These are phyloP conservation scores for Parambassis ranga DNA, from an alignment of 2,797 vertebrate genomes.

Conservation along the genomic window DNA sequence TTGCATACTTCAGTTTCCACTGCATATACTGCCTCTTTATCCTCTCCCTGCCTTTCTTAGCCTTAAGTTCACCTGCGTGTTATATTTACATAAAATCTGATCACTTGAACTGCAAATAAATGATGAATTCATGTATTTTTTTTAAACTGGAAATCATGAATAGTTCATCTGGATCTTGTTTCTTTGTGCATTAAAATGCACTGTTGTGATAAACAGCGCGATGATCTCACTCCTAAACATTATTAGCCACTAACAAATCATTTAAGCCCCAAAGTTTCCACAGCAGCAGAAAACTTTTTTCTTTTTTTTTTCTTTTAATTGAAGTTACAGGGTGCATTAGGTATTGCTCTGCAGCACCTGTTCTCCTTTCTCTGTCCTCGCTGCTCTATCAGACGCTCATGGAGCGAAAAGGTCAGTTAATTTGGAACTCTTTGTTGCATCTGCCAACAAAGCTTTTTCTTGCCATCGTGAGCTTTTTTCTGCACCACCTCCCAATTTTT, in stretches of 20 bases:
- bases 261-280: neutral
- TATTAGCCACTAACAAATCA: neutral
- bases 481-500: constrained; percentile 17
- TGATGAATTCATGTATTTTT: constrained; percentile 29
- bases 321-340: neutral
- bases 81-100: constrained; percentile 34
- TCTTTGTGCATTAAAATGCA: constrained; percentile 5
- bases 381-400: constrained; percentile 23
- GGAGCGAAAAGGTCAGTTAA: constrained; percentile 48
- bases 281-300: neutral
- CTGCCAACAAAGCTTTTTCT: constrained; percentile 43
- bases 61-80: constrained; percentile 17
- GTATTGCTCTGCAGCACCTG: constrained; percentile 15
- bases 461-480: constrained; percentile 34
- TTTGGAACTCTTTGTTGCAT: constrained; percentile 43
- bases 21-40: neutral
- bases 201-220: neutral
- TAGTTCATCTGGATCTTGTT: constrained; percentile 22
- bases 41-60: neutral
- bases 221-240: constrained; percentile 2
- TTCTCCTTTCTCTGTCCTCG: neutral
- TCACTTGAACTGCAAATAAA: constrained; percentile 1
- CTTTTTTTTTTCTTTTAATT: too few species aligned
- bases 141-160: constrained; percentile 37
- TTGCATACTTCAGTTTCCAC: neutral